These are phyloP conservation scores for Tuta absoluta DNA, from an alignment of 2,888 invertebrate genomes.

Conservation along the genomic window DNA sequence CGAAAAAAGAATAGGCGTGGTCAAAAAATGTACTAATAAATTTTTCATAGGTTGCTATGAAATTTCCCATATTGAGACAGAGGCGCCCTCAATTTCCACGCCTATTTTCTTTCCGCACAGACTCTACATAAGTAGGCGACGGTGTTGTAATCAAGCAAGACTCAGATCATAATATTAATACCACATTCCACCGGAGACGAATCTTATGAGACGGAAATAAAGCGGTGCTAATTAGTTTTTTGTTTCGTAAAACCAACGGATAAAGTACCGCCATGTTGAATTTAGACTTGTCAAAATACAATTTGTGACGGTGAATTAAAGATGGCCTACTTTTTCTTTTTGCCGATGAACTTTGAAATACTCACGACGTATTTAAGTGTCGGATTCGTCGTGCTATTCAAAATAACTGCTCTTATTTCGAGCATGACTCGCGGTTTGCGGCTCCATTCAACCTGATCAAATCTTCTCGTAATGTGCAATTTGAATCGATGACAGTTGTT, in stretches of 20 bases:
- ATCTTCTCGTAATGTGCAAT: conserved; percentile 11
- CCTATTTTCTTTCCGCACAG: too few species aligned
- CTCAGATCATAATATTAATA: too few species aligned
- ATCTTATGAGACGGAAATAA: too few species aligned
- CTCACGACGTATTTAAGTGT: background rate
- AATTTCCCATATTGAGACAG: too few species aligned
- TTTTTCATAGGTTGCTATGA: too few species aligned
- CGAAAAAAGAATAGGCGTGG: too few species aligned
- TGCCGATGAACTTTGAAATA: background rate
- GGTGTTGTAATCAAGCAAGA: too few species aligned
- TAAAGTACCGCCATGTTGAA: background rate
- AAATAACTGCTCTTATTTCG: conserved; percentile 14
- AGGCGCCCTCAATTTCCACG: too few species aligned
- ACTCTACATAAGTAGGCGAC: too few species aligned
- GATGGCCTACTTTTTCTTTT: background rate
- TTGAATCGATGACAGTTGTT: conserved; percentile 16
- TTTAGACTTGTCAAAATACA: conserved; percentile 2
- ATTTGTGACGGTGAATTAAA: background rate
- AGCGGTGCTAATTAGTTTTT: too few species aligned
- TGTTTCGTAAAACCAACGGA: background rate
- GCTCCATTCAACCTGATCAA: conserved; percentile 19
- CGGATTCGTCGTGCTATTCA: conserved; percentile 15
- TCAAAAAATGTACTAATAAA: too few species aligned
- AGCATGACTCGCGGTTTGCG: conserved; percentile 16
- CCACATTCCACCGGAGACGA: too few species aligned